Evolutionary conservation across 30 jellyfish, hydroid and myxozoan species (phyloP), one percentile per base, ranked within the genome.

Genomic region (Hydra vulgaris): DNA sequence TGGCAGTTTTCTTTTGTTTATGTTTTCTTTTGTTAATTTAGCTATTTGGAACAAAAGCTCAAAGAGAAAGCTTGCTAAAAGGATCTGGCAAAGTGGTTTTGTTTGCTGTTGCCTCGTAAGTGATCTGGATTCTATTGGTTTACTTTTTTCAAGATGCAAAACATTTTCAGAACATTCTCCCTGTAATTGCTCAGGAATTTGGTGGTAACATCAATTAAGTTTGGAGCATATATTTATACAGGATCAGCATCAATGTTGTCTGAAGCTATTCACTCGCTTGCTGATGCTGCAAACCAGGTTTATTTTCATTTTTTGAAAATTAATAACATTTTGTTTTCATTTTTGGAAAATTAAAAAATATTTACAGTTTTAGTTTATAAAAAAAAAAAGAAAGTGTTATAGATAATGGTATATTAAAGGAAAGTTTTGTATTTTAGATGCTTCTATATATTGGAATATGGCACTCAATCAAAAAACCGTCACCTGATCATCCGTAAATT

Each of bases 181-280:
- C 24, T 21, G 23, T 86, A 7, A 21, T 18, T 61, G n/a, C 53
- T 25, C 85, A 89, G 97, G 76, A 92, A 92, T 71, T 78, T 92
- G 78, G 74, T 87, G 69, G 98, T 92, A 70, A 87, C 83, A 89
- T 26, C 84, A 67, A 76, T 92, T 68, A 92, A 92, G 86, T 87
- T 92, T 68, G 88, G 96, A 5, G 98, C 98, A 8, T 92, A 92
- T 75, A 20, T 87, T 67, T 92, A 87, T 86, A 92, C 98, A 26
- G 98, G 98, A 53, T 92, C 98, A 74, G 98, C 98, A 1, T 76
- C 96, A 26, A 83, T 92, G 98, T 82, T 92, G 85, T 86, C 96
- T 0, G 98, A 92, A 77, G 92, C 94, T 21, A 84, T 92, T 76
- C 98, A 92, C 70, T 92, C 98, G 7, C 53, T 92, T 53, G 98